Base-by-base conservation (phyloP, 2,113 vertebrate genomes). In the Acanthochromis polyacanthus region DNA sequence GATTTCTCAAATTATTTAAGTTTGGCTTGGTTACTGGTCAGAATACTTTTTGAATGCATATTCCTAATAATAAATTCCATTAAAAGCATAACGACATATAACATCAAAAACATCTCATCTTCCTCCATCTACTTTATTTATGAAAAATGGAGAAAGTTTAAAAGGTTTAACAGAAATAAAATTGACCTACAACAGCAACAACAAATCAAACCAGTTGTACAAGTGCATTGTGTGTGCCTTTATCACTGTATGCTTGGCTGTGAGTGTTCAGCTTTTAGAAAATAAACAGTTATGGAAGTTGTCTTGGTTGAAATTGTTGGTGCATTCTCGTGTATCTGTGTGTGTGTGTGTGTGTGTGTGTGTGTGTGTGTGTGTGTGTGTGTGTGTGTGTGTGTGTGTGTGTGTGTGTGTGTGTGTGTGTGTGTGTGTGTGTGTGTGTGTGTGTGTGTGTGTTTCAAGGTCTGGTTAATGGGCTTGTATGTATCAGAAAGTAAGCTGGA, bases 401-500 rank as follows among this genome's bases (percentile, higher is more conserved):
- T 23, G 1, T 66, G 55, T 70, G 5, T 79, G 16, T 62, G 30
- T 61, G 19, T 76, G 19, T n/a, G 5, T 23, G 1, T 66, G 55
- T 70, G 5, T 79, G 16, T 62, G 30, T 61, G 19, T 76, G 19
- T n/a, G n/a, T n/a, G n/a, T n/a, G n/a, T n/a, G n/a, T n/a, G n/a
- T n/a, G n/a, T n/a, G n/a, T n/a, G 28, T 61, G 19, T 76, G 19
- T 62, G 55, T 63, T 36, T 36, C 23, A 71, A 82, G 48, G 78
- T 63, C 74, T 65, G 52, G 23, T 71, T 79, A 79, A 90, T 81
- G 51, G 58, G 32, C 59, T 78, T 68, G 51, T 66, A 75, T 65
- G 43, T 59, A 70, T 69, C 57, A 60, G 53, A 73, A 72, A 80
- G 40, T 69, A 58, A 61, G 36, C 55, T 74, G 22, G 56, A 52